These are phyloP conservation scores for Pachymerium ferrugineum DNA, from an alignment of 2,888 invertebrate genomes.

Conservation along the genomic window DNA sequence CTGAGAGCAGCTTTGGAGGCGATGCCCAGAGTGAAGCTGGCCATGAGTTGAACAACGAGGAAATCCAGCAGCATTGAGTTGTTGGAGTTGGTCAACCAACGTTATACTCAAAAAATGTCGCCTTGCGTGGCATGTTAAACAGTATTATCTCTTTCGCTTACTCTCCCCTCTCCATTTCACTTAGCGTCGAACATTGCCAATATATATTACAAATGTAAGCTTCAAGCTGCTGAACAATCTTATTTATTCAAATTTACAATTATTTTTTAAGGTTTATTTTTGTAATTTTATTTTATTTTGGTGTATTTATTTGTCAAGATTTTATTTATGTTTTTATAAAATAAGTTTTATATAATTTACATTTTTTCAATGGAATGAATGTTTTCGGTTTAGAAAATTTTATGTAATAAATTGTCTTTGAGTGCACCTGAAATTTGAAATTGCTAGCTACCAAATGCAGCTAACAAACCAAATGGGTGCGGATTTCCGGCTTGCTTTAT, in stretches of 20 bases:
- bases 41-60: not conserved
- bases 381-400: too few species aligned
- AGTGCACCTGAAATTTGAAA: too few species aligned
- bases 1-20: constrained; percentile 31
- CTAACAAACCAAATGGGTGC: too few species aligned
- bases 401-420: too few species aligned
- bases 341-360: too few species aligned
- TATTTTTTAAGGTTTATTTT: not conserved
- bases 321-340: not conserved
- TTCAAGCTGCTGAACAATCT: not conserved
- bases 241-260: not conserved
- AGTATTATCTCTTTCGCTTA: constrained; percentile 19
- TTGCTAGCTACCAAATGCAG: too few species aligned
- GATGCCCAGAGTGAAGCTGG: not conserved
- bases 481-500: too few species aligned
- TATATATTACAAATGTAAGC: not conserved
- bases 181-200: not conserved
- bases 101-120: not conserved
- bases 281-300: not conserved
- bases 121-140: not conserved
- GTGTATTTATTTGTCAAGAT: too few species aligned
- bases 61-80: too few species aligned
- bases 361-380: too few species aligned
- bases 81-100: too few species aligned
- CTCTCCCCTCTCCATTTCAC: not conserved